Percentiles rank a stretch among this genome's conserved stretches.
Conservation (phyloP, 2,797 vertebrate genomes). For the Chrysocyon brachyurus region DNA sequence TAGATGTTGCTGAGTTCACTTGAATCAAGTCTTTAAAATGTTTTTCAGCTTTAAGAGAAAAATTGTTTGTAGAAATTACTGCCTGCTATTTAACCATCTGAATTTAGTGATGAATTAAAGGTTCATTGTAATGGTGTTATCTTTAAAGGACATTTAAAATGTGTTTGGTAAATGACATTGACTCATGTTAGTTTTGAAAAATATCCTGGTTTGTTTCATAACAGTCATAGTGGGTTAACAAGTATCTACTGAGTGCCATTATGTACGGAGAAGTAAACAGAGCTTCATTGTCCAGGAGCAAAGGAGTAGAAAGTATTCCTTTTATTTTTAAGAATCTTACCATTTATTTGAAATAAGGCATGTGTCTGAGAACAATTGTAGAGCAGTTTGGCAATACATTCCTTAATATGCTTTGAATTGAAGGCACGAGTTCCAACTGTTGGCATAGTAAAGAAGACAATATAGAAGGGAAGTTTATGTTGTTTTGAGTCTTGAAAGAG, state of each 20-base stretch:
- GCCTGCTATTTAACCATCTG: neutral
- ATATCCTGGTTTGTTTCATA: neutral
- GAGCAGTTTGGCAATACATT: conserved; percentile 46
- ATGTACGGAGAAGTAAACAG: conserved; percentile 24
- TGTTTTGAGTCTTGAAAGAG: conserved; percentile 40
- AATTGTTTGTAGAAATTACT: conserved; percentile 28
- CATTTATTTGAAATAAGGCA: conserved; percentile 63
- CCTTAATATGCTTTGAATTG: conserved; percentile 65
- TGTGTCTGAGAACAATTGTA: conserved; percentile 72
- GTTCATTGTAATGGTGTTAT: neutral
- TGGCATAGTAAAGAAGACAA: conserved; percentile 44
- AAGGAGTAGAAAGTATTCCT: conserved; percentile 35
- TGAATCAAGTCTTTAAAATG: conserved; percentile 42
- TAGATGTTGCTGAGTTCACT: conserved; percentile 22
- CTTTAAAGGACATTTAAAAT: conserved; percentile 42
- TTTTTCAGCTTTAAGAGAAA: conserved; percentile 3
- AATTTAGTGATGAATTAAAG: conserved; percentile 21
- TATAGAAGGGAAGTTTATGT: conserved; percentile 12
- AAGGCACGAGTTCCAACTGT: conserved; percentile 33
- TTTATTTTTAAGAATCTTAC: conserved; percentile 52
- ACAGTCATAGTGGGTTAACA: neutral
- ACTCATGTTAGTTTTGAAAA: conserved; percentile 37
- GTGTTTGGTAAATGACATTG: conserved; percentile 28
- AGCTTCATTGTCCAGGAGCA: neutral
- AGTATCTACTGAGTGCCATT: neutral